Conservation (phyloP, 2,113 vertebrate species). For the Mormyrus lacerda region DNA sequence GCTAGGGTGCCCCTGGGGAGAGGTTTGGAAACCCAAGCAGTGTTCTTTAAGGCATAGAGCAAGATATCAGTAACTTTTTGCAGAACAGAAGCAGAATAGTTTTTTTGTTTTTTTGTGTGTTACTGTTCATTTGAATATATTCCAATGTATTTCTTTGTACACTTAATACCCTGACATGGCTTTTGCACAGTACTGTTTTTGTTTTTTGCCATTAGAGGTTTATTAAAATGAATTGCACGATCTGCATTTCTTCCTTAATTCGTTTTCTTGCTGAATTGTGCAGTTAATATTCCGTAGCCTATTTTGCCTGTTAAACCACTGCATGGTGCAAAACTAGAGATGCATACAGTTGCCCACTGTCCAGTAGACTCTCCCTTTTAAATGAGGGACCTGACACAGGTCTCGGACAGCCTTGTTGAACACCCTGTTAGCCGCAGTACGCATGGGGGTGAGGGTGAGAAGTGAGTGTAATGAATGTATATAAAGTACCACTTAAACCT, state of each 20-base stretch:
- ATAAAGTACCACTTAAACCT: not conserved
- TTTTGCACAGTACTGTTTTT: not conserved
- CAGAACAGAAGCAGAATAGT: not conserved
- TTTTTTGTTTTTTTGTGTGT: not conserved
- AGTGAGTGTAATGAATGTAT: constrained; percentile 25
- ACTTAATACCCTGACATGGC: not conserved
- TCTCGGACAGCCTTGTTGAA: not conserved
- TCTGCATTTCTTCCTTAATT: not conserved
- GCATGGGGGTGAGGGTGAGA: not conserved
- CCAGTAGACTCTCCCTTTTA: not conserved
- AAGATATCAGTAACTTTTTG: not conserved
- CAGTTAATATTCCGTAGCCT: not conserved
- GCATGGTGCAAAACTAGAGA: not conserved
- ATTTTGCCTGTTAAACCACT: not conserved
- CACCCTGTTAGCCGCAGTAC: not conserved
- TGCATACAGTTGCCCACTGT: not conserved
- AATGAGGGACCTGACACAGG: not conserved
- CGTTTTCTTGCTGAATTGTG: not conserved
- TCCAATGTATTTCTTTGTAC: not conserved
- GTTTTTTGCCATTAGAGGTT: not conserved
- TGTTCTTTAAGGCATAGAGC: not conserved
- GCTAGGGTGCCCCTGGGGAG: not conserved
- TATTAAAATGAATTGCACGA: not conserved
- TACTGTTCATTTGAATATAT: not conserved
- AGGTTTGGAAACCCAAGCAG: not conserved